Evolutionary conservation across 1,140 invertebrate genomes (phyloP), one percentile per base, ranked within the genome.

Genomic region (Pogonomyrmex barbatus): DNA sequence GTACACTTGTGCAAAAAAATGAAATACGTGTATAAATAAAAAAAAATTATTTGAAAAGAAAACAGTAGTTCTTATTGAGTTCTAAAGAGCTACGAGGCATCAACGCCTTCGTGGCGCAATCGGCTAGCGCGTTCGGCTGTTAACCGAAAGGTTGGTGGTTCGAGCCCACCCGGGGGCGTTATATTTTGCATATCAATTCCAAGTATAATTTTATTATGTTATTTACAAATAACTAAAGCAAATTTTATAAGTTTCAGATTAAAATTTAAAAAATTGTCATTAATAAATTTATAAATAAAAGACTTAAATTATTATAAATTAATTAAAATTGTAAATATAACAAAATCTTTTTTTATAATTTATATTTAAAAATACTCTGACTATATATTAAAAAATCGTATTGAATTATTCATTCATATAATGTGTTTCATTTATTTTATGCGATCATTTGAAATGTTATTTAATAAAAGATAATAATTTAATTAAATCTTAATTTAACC

Each of bases 81-180:
- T 17, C 0, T 58, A 30, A 45, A 76, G 24, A 33, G 5, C n/a
- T 17, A 17, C 24, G 9, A 12, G 5, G 1, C 24, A 10, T 33
- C 39, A 9, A 24, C 24, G 97, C 96, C 96, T 97, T 96, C 96
- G 97, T 97, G 97, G 97, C 97, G 97, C 97, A 97, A 97, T 96
- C 94, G 97, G 97, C 95, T 97, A 97, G 97, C 97, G 97, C 97
- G 97, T 97, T 97, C 97, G 97, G 97, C 97, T 97, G 97, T 97
- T 97, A 97, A 97, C 97, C 97, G 97, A 97, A 97, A 97, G 97
- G 97, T 97, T 97, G 97, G 97, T 97, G 97, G 97, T 97, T 97
- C 97, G 96, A 97, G 96, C 96, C 97, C 97, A 97, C 97, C 97
- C 95, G 95, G 95, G 95, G 96, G 96, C 96, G 96, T 76, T 79